Evolutionary conservation across 1,140 invertebrate genomes (phyloP).

Genomic region (Battus philenor): DNA sequence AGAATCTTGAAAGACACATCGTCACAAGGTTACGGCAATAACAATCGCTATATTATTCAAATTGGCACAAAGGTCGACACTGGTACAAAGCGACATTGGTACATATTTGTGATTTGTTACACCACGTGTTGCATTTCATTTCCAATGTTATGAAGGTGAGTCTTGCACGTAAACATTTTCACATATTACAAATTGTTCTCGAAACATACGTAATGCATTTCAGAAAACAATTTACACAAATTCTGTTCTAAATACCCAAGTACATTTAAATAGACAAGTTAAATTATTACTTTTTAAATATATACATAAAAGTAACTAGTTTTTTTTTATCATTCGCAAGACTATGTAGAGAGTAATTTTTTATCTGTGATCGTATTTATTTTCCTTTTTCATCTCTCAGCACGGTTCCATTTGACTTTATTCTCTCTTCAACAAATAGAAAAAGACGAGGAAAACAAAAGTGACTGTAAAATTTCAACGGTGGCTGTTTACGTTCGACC

Average conservation of each 20-base stretch:
- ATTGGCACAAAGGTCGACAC: constrained; percentile 2
- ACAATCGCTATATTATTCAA: constrained; percentile 9
- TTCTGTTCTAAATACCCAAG: too few species aligned
- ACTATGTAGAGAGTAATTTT: neutral
- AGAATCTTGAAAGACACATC: neutral
- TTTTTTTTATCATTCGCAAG: too few species aligned
- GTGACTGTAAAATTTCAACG: constrained; percentile 69
- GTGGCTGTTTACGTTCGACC: constrained; percentile 60
- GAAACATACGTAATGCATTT: too few species aligned
- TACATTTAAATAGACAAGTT: too few species aligned
- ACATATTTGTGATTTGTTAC: constrained; percentile 8
- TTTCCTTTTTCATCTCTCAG: neutral
- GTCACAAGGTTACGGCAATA: constrained; percentile 14
- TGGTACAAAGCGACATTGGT: neutral
- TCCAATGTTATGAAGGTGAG: constrained; percentile 5
- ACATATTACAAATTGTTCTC: constrained; percentile 7
- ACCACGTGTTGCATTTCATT: constrained; percentile 14
- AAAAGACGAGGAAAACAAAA: constrained; percentile 47
- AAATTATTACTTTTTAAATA: too few species aligned
- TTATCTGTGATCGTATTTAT: too few species aligned
- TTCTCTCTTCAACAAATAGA: constrained; percentile 27
- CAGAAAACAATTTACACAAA: too few species aligned
- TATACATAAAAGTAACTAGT: too few species aligned
- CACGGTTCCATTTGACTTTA: constrained; percentile 14
- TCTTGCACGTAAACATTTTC: constrained; percentile 14